Evolutionary conservation across 2,797 vertebrate genomes (phyloP), one percentile per base, ranked within the genome.

Genomic region (Sarcoramphus papa): DNA sequence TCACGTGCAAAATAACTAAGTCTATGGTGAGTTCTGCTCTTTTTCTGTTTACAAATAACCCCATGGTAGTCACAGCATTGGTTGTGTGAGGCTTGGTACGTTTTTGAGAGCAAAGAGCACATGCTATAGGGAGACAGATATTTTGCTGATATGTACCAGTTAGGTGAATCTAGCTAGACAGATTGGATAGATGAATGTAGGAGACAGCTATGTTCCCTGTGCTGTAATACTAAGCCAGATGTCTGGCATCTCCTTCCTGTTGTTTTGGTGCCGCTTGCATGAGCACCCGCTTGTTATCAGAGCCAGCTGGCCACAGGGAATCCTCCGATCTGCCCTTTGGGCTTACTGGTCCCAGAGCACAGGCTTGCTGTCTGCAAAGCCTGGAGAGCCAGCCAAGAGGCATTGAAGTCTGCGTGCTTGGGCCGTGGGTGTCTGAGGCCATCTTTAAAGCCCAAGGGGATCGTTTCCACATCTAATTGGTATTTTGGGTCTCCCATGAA

Each of bases 21-120:
- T 37, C 12, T 62, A 0, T 21, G 27, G 14, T 7, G 43, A 53
- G 7, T 24, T 51, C n/a, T 64, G 20, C 17, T 63, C 17, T 41
- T 70, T 54, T 75, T 47, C 43, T 82, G 14, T 30, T 85, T 65
- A 43, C 15, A 47, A 4, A 37, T 64, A 75, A 60, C 9, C 2
- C 30, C 0, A 1, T 21, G 41, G 9, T 54, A 37, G 21, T 53
- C 51, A 27, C 27, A 69, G 11, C 35, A 3, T 1, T 24, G 30
- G 4, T 35, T 79, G 47, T 59, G 14, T 48, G 59, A 47, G 30
- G 12, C 18, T 68, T 41, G 23, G 7, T 30, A 6, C 9, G 20
- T 2, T 80, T 83, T 31, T 23, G 24, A 37, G 73, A 90, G 37
- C 41, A 45, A 92, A 43, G n/a, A 67, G 21, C 25, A 12, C 12